Percentiles rank a stretch among this genome's conserved stretches.
Evolutionary conservation across 2,113 vertebrate genomes (phyloP).

Genomic region (Nipponia nippon): DNA sequence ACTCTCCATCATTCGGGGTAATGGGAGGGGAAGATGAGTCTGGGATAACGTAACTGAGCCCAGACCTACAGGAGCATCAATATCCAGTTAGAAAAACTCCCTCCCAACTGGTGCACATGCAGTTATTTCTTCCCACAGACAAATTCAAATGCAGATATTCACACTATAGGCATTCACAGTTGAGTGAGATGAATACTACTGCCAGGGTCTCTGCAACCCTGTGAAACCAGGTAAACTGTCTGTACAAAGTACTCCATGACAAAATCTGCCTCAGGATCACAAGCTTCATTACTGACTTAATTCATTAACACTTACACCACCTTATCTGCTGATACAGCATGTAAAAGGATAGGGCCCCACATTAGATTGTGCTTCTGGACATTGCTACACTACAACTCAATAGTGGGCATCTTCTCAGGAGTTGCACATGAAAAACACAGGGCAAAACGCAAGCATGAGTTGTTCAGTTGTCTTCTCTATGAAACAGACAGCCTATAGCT

Average conservation of each 20-base stretch:
- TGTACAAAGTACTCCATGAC: background rate
- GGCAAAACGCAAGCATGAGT: background rate
- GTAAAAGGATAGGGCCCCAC: background rate
- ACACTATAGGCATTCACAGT: background rate
- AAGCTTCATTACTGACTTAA: background rate
- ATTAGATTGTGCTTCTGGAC: background rate
- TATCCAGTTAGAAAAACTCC: background rate
- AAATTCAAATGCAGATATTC: background rate
- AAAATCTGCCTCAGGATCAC: background rate
- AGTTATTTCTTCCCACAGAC: background rate
- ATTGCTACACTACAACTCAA: too few relatives aligned
- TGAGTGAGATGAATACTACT: background rate
- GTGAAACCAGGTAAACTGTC: background rate
- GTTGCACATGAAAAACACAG: background rate
- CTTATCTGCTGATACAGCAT: background rate
- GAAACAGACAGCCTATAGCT: background rate
- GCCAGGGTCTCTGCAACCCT: background rate
- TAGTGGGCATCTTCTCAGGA: background rate
- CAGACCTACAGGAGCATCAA: background rate
- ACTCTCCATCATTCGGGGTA: background rate
- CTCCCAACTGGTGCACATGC: background rate
- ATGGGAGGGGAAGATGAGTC: background rate
- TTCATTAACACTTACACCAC: background rate
- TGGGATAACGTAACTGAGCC: background rate
- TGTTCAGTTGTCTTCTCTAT: background rate